A percentile compares a stretch with the other conserved stretches of the same genome.
Evolutionary conservation across 2,888 invertebrate species (phyloP).

Genomic region (Nudaria mundana): DNA sequence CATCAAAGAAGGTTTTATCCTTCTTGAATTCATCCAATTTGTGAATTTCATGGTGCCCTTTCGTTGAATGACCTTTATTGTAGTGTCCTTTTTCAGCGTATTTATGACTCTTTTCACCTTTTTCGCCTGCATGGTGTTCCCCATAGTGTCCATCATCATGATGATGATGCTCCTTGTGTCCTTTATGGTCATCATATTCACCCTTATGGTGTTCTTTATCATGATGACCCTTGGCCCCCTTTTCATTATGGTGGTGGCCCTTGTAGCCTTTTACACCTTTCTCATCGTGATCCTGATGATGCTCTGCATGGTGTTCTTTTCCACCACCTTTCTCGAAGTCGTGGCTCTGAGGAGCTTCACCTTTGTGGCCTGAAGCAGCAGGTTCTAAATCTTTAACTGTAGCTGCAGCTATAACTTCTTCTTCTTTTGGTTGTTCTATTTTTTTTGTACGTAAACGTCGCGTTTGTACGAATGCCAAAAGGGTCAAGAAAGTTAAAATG

Average conservation of each 20-base stretch:
- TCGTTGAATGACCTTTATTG: constrained; percentile 92
- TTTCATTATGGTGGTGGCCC: constrained; percentile 84
- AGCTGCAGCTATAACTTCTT: too few relatives aligned
- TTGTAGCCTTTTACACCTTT: constrained; percentile 88
- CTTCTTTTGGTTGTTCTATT: constrained; percentile 33
- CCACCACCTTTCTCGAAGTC: constrained; percentile 84
- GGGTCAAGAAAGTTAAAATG: constrained; percentile 50
- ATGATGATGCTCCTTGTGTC: constrained; percentile 83
- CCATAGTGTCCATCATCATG: constrained; percentile 84
- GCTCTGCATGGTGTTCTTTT: constrained; percentile 84
- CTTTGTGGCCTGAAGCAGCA: constrained; percentile 72
- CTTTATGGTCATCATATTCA: constrained; percentile 83
- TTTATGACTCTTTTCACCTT: constrained; percentile 85
- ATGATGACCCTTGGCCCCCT: constrained; percentile 87
- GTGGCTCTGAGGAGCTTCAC: constrained; percentile 68
- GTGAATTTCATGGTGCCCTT: constrained; percentile 92
- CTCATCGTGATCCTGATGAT: constrained; percentile 84
- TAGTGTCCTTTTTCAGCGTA: constrained; percentile 86
- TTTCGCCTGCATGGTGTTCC: constrained; percentile 84
- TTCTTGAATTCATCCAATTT: constrained; percentile 93
- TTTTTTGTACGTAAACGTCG: constrained; percentile 51
- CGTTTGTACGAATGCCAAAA: constrained; percentile 47
- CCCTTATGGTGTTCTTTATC: constrained; percentile 85
- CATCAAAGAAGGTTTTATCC: constrained; percentile 92
- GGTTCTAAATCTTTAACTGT: constrained; percentile 54